Percentiles rank a stretch among this genome's conserved stretches.
These are phyloP conservation scores for Sesia bembeciformis DNA, from an alignment of 2,888 invertebrate genomes.

Conservation along the genomic window DNA sequence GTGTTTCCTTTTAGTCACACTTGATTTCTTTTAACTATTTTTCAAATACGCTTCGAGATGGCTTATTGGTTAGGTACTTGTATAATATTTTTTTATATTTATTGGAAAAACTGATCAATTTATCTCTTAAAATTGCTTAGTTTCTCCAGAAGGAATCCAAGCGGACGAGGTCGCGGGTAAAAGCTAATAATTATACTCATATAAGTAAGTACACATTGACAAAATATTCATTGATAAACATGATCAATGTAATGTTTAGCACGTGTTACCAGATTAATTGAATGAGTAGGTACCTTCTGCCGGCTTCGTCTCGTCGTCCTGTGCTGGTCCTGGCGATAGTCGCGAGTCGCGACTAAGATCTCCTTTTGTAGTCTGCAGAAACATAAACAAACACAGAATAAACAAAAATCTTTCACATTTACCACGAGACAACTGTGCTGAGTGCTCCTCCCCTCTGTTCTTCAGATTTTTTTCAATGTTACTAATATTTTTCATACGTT, in stretches of 20 bases:
- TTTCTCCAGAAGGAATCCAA: no score
- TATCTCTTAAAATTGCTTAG: no score
- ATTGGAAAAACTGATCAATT: no score
- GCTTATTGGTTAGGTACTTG: no score
- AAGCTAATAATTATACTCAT: no score
- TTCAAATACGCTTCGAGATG: no score
- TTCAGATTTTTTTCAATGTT: conserved; percentile 45
- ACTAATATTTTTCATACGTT: conserved; percentile 46
- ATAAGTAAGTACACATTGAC: no score
- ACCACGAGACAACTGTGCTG: conserved; percentile 15
- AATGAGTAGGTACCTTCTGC: conserved; percentile 38
- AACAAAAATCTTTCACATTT: conserved; percentile 2
- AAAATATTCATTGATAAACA: no score
- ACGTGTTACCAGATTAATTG: conserved; percentile 67
- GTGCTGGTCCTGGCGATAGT: background rate
- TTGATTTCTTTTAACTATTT: no score
- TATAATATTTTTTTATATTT: no score
- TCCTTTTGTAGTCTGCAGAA: background rate
- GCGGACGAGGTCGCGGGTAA: no score
- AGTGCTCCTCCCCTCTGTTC: conserved; percentile 27
- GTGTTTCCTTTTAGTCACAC: no score
- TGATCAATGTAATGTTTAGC: conserved; percentile 12
- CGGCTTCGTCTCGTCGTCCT: conserved; percentile 4
- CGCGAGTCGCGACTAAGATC: background rate
- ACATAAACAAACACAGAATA: background rate